phyloP scores from a whole-genome alignment of 2,113 vertebrate species.

The Psilopsiagon aurifrons region DNA sequence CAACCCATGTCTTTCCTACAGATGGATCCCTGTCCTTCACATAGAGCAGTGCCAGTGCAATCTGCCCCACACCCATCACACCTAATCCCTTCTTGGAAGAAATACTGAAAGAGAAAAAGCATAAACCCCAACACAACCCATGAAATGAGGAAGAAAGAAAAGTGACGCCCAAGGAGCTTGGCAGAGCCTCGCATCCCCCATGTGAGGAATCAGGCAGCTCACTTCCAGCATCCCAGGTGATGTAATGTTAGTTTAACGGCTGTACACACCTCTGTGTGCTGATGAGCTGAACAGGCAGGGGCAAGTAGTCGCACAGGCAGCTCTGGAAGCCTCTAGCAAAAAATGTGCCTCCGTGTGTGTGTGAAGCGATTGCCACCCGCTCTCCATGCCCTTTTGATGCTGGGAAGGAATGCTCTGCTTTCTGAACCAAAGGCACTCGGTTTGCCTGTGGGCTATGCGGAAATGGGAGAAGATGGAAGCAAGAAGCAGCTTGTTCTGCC shows the following conservation, averaged over 20 bases:
- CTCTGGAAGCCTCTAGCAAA: background rate
- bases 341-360: background rate
- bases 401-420: constrained; percentile 1
- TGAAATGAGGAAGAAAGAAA: constrained; percentile 26
- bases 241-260: background rate
- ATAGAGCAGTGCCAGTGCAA: background rate
- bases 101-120: constrained; percentile 9
- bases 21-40: background rate
- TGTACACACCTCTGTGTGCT: background rate
- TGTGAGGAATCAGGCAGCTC: background rate
- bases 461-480: constrained; percentile 38
- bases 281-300: constrained; percentile 1
- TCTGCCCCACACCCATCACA: background rate
- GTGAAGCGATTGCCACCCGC: background rate
- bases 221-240: constrained; percentile 48
- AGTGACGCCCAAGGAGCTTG: constrained; percentile 30
- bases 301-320: background rate
- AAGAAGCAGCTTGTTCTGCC: constrained; percentile 30
- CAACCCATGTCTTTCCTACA: background rate
- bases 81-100: constrained; percentile 43
- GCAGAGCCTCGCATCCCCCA: background rate
- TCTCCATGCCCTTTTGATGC: background rate
- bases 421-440: background rate
- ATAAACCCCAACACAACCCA: background rate
- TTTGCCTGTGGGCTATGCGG: constrained; percentile 20